Percentiles rank a stretch among this genome's conserved stretches.
Conservation (phyloP, 1,140 invertebrate species). For the Tenebrio molitor region DNA sequence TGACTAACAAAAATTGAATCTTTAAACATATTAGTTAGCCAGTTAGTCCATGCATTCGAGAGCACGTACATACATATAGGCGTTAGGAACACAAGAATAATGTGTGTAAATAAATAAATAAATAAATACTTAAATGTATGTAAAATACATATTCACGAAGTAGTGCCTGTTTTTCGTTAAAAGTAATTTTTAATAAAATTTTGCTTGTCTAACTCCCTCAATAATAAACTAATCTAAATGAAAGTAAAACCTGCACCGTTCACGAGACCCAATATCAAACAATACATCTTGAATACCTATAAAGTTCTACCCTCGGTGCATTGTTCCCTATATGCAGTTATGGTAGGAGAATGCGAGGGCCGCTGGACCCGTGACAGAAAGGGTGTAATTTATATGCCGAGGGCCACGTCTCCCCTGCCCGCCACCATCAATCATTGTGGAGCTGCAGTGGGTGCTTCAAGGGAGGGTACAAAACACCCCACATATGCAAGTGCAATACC, state of each 20-base stretch:
- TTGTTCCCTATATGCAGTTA: conserved; percentile 38
- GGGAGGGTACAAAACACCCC: conserved; percentile 58
- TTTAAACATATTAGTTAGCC: too few relatives aligned
- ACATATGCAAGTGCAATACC: conserved; percentile 61
- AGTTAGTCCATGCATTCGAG: too few relatives aligned
- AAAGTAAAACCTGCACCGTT: conserved; percentile 58
- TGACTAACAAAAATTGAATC: too few relatives aligned
- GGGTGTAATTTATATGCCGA: conserved; percentile 63
- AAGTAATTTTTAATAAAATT: too few relatives aligned
- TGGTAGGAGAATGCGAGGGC: conserved; percentile 26
- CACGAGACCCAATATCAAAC: conserved; percentile 55
- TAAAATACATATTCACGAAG: too few relatives aligned
- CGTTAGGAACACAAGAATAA: too few relatives aligned
- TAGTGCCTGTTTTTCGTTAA: too few relatives aligned
- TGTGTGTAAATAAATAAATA: too few relatives aligned
- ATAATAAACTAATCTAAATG: conserved; percentile 59
- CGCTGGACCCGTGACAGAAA: conserved; percentile 51
- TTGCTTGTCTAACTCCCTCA: conserved; percentile 21
- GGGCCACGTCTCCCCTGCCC: conserved; percentile 59
- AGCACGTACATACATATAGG: too few relatives aligned
- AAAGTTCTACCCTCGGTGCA: conserved; percentile 56
- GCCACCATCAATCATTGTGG: conserved; percentile 64
- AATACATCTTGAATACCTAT: conserved; percentile 61
- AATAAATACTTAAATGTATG: too few relatives aligned
- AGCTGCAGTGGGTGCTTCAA: conserved; percentile 56